Base-by-base conservation (phyloP, 2,113 vertebrate genomes). In the Chroicocephalus ridibundus region DNA sequence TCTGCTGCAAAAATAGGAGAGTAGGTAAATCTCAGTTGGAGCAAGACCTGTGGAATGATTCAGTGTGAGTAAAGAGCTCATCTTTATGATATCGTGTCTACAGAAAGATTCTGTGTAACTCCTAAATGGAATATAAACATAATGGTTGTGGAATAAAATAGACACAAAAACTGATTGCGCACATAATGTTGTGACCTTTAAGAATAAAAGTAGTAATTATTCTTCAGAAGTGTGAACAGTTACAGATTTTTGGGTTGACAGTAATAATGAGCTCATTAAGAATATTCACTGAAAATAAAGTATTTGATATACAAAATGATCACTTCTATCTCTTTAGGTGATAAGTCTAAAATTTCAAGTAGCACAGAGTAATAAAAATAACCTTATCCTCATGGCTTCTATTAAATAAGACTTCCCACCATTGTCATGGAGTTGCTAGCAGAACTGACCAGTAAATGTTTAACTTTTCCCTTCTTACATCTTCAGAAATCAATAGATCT, bases 401-500 rank as follows among this genome's bases (percentile, higher is more conserved):
- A 55, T 91, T 94, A 82, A 5, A 5, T 32, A 82, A 85, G 27
- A 19, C 54, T 95, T 97, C 49, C 55, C 86, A 24, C 31, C 46
- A 46, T 81, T 88, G 27, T 13, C 12, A 17, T 55, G 13, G 26
- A 86, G 32, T 49, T 90, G 17, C 81, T 88, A 72, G 55, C 61
- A 66, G 93, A 94, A 90, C 40, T 83, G 85, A 88, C 38, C 40
- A 75, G 79, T 74, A 97, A 98, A 96, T 88, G 47, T 89, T 81
- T 97, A 75, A 71, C 42, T 66, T 95, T 75, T 82, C 54, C 71
- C 49, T 91, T 94, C 38, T 93, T 76, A 32, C 25, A 29, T 81
- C 58, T 95, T 95, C 69, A 77, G 68, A 94, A 96, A 97, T 96
- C 94, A 97, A 94, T 97, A 80, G 19, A 61, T 85, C 6, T 69